Conservation (phyloP, 2,888 invertebrate species). For the Phrixothrix hirtus region DNA sequence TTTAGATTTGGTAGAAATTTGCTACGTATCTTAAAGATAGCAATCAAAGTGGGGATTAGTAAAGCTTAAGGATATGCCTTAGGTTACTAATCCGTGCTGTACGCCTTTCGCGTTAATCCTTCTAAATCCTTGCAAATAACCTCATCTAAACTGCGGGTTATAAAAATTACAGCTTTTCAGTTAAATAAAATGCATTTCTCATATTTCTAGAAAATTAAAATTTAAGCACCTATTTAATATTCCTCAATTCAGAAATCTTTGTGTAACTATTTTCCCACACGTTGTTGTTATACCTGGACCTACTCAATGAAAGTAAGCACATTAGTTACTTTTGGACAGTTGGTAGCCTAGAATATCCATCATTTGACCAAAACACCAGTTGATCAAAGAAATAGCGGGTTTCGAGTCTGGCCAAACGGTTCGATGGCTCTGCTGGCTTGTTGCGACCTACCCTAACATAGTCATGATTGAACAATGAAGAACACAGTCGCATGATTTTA, state of each 20-base stretch:
- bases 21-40: no score
- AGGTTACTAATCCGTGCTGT: neutral
- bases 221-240: constrained; percentile 14
- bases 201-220: constrained; percentile 6
- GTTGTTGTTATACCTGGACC: constrained; percentile 37
- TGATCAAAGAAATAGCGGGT: constrained; percentile 33
- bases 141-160: neutral
- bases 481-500: constrained; percentile 41
- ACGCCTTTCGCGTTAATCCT: neutral
- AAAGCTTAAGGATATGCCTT: neutral
- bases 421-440: constrained; percentile 37
- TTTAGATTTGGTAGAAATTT: no score
- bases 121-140: neutral
- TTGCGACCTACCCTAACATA: constrained; percentile 52
- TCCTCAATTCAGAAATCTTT: constrained; percentile 6
- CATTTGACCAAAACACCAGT: constrained; percentile 53
- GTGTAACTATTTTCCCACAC: constrained; percentile 37
- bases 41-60: neutral
- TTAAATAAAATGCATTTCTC: constrained; percentile 3
- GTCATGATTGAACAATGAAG: constrained; percentile 48
- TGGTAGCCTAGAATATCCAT: constrained; percentile 51
- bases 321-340: constrained; percentile 52
- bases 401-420: constrained; percentile 18
- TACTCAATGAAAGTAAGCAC: constrained; percentile 44
- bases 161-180: neutral